Evolutionary conservation across 2,113 vertebrate genomes (phyloP).

Genomic region (crab-eating macaque (Macaca fascicularis)): DNA sequence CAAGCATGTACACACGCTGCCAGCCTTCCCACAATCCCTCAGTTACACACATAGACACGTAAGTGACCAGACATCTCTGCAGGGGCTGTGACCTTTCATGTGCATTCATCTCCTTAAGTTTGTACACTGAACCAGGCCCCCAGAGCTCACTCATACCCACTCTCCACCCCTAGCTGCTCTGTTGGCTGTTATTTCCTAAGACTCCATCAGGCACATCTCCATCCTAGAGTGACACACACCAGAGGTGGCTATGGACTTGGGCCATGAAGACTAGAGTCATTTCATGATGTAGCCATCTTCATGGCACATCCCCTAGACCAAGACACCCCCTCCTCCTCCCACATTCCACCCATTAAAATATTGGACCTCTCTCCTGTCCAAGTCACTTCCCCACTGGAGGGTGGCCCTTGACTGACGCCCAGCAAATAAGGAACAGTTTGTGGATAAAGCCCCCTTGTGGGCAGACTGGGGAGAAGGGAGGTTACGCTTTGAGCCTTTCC

Average conservation of each 20-base stretch:
- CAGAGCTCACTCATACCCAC: not conserved
- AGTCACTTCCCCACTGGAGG: not conserved
- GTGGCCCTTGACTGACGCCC: not conserved
- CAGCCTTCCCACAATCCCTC: not conserved
- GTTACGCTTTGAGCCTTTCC: not conserved
- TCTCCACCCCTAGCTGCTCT: not conserved
- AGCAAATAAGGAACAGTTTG: constrained; percentile 6
- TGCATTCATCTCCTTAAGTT: not conserved
- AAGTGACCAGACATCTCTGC: not conserved
- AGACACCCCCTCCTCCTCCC: not conserved
- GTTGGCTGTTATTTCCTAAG: not conserved
- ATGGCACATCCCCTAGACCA: not conserved
- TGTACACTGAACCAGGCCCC: not conserved
- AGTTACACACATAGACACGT: not conserved
- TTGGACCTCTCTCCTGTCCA: not conserved
- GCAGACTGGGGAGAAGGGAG: not conserved
- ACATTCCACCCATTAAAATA: not conserved
- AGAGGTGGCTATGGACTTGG: not conserved
- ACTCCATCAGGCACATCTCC: not conserved
- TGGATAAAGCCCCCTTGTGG: constrained; percentile 32
- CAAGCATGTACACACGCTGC: not conserved
- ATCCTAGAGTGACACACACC: not conserved
- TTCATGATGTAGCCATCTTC: not conserved
- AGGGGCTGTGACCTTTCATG: not conserved
- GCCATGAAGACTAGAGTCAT: not conserved